Percentiles rank a stretch among this genome's conserved stretches.
phyloP scores from a whole-genome alignment of 1,140 invertebrate genomes.

The Sycobia sp. region DNA sequence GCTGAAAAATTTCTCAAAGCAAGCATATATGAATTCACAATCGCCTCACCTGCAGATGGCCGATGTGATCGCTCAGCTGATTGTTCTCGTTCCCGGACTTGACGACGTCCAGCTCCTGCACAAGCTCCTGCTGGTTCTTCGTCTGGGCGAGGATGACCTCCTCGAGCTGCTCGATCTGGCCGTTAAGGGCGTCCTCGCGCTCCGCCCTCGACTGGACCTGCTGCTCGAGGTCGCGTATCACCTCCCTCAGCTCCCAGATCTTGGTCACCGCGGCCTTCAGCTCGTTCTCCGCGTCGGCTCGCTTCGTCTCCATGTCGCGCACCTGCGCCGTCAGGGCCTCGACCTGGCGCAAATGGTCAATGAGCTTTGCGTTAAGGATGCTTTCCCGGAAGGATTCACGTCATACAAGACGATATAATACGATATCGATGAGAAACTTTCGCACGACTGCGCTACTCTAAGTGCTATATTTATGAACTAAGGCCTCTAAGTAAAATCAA shows the following conservation, averaged over 20 bases:
- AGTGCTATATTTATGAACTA: no score
- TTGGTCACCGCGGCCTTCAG: slow-evolving; percentile 74
- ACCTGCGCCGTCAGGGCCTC: slow-evolving; percentile 69
- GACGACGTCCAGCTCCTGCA: slow-evolving; percentile 61
- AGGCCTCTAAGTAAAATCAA: no score
- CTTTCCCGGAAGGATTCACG: no score
- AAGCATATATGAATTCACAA: no score
- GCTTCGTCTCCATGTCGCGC: slow-evolving; percentile 65
- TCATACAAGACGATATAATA: neutral
- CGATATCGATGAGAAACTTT: no score
- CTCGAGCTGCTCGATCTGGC: slow-evolving; percentile 60
- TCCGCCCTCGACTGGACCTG: slow-evolving; percentile 70
- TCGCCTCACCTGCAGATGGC: slow-evolving; percentile 55
- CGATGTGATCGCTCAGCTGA: slow-evolving; percentile 62
- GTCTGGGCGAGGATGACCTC: slow-evolving; percentile 63
- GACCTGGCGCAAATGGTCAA: slow-evolving; percentile 58
- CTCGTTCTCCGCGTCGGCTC: slow-evolving; percentile 68
- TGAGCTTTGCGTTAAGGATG: no score
- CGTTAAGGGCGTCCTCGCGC: slow-evolving; percentile 57
- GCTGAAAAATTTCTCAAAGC: no score
- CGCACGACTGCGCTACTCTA: no score
- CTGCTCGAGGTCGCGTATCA: slow-evolving; percentile 75
- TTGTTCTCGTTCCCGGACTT: slow-evolving; percentile 60
- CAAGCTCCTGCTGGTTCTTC: slow-evolving; percentile 62
- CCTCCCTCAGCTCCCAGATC: slow-evolving; percentile 72